Conservation (phyloP, 2,888 invertebrate genomes). For the Zygaena filipendulae region DNA sequence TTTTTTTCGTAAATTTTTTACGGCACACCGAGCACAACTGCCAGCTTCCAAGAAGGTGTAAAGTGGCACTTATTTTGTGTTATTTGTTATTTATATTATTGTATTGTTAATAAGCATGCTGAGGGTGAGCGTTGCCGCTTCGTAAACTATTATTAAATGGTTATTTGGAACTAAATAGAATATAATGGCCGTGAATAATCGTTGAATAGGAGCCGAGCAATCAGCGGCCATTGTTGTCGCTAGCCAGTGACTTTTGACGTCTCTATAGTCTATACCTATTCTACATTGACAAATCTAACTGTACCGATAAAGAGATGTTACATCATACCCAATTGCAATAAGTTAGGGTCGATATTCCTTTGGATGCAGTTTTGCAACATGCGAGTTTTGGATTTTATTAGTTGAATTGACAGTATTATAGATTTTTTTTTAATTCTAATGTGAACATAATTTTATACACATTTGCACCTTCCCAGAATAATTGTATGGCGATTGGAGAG, state of each 20-base stretch:
- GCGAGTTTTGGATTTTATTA: neutral
- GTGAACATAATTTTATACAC: constrained; percentile 32
- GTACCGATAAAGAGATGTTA: constrained; percentile 18
- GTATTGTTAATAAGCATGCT: constrained; percentile 67
- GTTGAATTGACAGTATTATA: constrained; percentile 6
- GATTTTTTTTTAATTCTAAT: constrained; percentile 15
- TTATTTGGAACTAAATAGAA: constrained; percentile 68
- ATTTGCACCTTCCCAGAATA: constrained; percentile 48
- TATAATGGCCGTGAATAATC: constrained; percentile 65
- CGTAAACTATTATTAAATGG: constrained; percentile 62
- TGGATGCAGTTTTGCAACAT: too few relatives aligned
- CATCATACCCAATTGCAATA: constrained; percentile 4
- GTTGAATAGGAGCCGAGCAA: constrained; percentile 50
- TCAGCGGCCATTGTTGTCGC: constrained; percentile 48
- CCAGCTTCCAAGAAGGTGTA: constrained; percentile 65
- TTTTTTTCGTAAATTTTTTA: constrained; percentile 38
- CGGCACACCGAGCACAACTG: constrained; percentile 38
- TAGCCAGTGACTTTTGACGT: constrained; percentile 47
- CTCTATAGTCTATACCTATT: constrained; percentile 46
- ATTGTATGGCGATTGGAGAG: constrained; percentile 15
- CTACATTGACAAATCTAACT: constrained; percentile 25
- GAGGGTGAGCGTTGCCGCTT: constrained; percentile 43
- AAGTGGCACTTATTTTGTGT: constrained; percentile 58
- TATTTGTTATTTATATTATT: constrained; percentile 65
- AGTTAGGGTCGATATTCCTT: constrained; percentile 17